Percentiles rank a stretch among this genome's conserved stretches.
Evolutionary conservation across 1,140 invertebrate genomes (phyloP).

Genomic region (Solen grandis): DNA sequence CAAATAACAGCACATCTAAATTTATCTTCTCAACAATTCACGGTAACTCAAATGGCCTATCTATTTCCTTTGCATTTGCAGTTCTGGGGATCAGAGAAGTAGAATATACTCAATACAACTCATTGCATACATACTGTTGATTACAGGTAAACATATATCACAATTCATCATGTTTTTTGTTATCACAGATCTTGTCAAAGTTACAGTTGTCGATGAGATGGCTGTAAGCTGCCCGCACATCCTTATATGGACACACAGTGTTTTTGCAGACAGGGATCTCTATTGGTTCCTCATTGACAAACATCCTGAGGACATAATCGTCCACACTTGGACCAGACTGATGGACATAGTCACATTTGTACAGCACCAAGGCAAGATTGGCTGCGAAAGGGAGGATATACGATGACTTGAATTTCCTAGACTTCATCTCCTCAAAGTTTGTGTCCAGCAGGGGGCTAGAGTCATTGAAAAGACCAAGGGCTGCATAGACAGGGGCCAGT

Average conservation of each 20-base stretch:
- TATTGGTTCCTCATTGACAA: conserved; percentile 72
- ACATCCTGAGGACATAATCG: conserved; percentile 65
- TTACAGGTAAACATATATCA: neutral
- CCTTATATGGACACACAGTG: conserved; percentile 61
- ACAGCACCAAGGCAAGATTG: conserved; percentile 91
- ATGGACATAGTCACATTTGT: conserved; percentile 76
- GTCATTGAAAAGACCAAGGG: conserved; percentile 89
- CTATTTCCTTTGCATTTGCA: no score
- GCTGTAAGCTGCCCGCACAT: conserved; percentile 57
- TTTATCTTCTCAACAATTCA: no score
- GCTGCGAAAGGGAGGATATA: conserved; percentile 90
- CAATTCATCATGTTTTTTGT: conserved; percentile 48
- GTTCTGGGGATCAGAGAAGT: no score
- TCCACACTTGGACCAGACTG: conserved; percentile 53
- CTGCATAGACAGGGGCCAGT: conserved; percentile 88
- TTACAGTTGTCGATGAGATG: conserved; percentile 68
- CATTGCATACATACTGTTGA: no score
- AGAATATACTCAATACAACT: no score
- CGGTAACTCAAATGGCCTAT: no score
- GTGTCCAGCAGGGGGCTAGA: conserved; percentile 84
- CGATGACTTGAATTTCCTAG: conserved; percentile 88
- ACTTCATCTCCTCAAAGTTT: conserved; percentile 82
- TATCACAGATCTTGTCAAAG: conserved; percentile 65
- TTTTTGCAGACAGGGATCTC: conserved; percentile 68
- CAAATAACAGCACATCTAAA: no score